A percentile compares a stretch with the other conserved stretches of the same genome.
Evolutionary conservation across 2,888 invertebrate species (phyloP).

Genomic region (Bellardia pandia): DNA sequence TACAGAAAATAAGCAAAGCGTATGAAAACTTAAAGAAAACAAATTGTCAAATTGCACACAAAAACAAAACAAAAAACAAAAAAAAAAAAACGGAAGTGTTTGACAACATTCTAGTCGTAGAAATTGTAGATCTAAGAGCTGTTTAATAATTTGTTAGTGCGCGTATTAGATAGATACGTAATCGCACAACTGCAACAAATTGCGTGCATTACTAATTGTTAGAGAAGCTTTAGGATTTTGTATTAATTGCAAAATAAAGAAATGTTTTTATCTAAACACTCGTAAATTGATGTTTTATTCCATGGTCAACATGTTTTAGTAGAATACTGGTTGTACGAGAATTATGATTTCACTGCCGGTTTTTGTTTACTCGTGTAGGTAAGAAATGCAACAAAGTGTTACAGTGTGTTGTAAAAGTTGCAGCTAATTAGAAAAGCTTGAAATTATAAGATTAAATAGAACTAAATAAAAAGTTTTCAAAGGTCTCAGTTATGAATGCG

Average conservation of each 20-base stretch:
- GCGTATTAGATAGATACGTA: slow-evolving; percentile 26
- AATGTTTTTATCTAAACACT: slow-evolving; percentile 8
- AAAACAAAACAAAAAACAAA: neutral
- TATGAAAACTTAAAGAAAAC: slow-evolving; percentile 28
- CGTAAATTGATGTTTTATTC: slow-evolving; percentile 15
- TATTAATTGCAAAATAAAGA: slow-evolving; percentile 42
- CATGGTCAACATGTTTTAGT: slow-evolving; percentile 63
- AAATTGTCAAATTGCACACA: slow-evolving; percentile 46
- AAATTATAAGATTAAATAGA: neutral
- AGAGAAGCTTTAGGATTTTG: slow-evolving; percentile 20
- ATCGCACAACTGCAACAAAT: slow-evolving; percentile 61
- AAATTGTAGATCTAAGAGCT: slow-evolving; percentile 16
- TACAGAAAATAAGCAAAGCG: neutral
- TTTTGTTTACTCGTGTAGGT: slow-evolving; percentile 12
- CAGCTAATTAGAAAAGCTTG: neutral
- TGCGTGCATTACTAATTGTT: slow-evolving; percentile 49
- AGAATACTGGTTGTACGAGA: neutral
- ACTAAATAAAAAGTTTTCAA: too few species aligned
- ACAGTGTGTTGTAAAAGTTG: neutral
- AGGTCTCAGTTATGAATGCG: too few species aligned
- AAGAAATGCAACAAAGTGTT: neutral
- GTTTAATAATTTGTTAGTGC: slow-evolving; percentile 35
- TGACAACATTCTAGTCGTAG: slow-evolving; percentile 22
- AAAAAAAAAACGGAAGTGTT: slow-evolving; percentile 50
- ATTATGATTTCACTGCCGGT: slow-evolving; percentile 56